A percentile compares a stretch with the other conserved stretches of the same genome.
Evolutionary conservation across 2,888 invertebrate genomes (phyloP).

Genomic region (Spisula solida): DNA sequence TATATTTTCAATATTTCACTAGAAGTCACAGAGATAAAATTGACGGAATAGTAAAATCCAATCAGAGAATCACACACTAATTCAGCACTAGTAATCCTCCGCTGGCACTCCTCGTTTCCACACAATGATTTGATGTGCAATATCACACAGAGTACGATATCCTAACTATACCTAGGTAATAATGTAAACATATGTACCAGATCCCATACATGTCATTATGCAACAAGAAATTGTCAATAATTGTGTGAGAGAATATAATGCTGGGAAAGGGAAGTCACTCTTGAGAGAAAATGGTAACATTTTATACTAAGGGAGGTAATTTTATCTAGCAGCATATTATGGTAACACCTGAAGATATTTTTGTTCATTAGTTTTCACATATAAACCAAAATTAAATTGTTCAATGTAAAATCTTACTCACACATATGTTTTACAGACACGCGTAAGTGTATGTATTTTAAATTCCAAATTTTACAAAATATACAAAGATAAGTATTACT

Average conservation of each 20-base stretch:
- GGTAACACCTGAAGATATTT: no score
- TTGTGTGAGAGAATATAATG: not conserved
- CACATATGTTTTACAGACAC: no score
- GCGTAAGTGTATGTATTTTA: no score
- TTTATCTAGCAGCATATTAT: not conserved
- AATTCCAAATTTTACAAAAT: no score
- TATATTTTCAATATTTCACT: not conserved
- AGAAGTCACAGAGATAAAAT: not conserved
- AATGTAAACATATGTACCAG: conserved; percentile 10
- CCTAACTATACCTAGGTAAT: not conserved
- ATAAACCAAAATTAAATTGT: no score
- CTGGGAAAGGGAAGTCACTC: no score
- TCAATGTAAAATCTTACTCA: no score
- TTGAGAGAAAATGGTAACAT: not conserved
- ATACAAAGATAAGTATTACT: no score
- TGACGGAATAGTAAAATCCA: not conserved
- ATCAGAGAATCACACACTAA: not conserved
- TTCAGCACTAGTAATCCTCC: not conserved
- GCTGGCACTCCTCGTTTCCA: not conserved
- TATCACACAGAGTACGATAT: not conserved
- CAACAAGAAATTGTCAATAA: conserved; percentile 49
- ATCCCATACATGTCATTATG: conserved; percentile 40
- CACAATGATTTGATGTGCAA: not conserved
- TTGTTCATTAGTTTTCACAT: no score
- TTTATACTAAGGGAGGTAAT: not conserved